Base-by-base conservation (phyloP, 2,113 vertebrate genomes). In the Craseonycteris thonglongyai region DNA sequence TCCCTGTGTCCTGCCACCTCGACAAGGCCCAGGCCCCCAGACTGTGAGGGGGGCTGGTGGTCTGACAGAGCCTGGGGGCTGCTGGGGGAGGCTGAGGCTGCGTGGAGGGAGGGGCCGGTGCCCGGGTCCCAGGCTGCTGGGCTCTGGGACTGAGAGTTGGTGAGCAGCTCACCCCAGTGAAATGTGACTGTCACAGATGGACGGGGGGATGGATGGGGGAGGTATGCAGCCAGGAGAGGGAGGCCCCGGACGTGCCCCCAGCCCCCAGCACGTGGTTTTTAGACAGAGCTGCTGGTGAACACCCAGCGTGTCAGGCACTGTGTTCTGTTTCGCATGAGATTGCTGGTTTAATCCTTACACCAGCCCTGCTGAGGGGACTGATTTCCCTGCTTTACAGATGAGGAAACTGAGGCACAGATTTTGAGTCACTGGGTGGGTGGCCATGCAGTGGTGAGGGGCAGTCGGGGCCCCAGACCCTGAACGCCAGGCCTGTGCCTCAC, bases 151-250 rank as follows among this genome's bases (percentile, higher is more conserved):
- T 3, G 7, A 28, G 10, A 72, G 69, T 38, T 68, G 19, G 33
- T 66, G 65, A 66, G 19, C 10, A 16, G 35, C 19, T 66, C 65
- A 19, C 22, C 65, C 61, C 65, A 38, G 35, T 0, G 35, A 38
- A 30, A 21, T 18, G 19, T 38, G 11, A 68, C 28, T 8, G 19
- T 54, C 21, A 2, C 18, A 0, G 4, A 38, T 10, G 28, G 28
- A 61, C n/a, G n/a, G n/a, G n/a, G 80, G 42, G 18, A 5, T 1
- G 1, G 1, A 2, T 2, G 12, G 45, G 9, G 22, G 8, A 4
- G 40, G 5, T 19, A n/a, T n/a, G n/a, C 80, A 18, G 28, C 61
- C 14, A 1, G 1, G 5, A 11, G 8, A 30, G 30, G 40, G 58
- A 28, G 15, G 24, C 21, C 45, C 30, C 1, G 24, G 18, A n/a